Conservation (phyloP, 2,113 vertebrate species). For the Corythornis madagascariensis region DNA sequence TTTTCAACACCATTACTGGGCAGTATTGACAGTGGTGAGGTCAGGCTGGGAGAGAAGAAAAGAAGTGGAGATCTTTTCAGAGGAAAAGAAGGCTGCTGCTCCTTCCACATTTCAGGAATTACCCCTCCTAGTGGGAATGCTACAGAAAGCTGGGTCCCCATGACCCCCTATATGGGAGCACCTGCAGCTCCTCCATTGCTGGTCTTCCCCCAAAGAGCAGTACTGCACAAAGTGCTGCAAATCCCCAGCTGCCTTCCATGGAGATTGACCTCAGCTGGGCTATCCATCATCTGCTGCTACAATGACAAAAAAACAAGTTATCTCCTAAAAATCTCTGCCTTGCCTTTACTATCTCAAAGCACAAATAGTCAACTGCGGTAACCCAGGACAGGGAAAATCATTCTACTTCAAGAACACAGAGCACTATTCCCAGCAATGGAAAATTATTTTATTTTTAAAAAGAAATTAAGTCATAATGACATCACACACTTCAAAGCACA, state of each 20-base stretch:
- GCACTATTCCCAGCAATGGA: neutral
- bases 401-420: neutral
- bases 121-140: neutral
- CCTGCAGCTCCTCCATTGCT: fast-evolving
- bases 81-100: neutral
- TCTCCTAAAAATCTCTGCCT: neutral
- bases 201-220: neutral
- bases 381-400: neutral
- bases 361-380: neutral
- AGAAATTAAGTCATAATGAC: neutral
- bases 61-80: neutral
- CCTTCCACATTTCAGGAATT: neutral
- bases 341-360: neutral
- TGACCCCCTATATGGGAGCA: neutral
- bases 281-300: neutral
- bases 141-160: fast-evolving
- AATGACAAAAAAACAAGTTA: neutral
- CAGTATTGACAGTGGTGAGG: neutral
- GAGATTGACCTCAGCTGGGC: neutral
- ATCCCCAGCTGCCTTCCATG: neutral
- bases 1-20: neutral
- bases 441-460: neutral
- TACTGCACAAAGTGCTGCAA: neutral
- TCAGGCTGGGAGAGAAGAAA: neutral
- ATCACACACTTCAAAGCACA: neutral